Base-by-base conservation (phyloP, 1,140 invertebrate genomes). In the Dufourea novaeangliae region DNA sequence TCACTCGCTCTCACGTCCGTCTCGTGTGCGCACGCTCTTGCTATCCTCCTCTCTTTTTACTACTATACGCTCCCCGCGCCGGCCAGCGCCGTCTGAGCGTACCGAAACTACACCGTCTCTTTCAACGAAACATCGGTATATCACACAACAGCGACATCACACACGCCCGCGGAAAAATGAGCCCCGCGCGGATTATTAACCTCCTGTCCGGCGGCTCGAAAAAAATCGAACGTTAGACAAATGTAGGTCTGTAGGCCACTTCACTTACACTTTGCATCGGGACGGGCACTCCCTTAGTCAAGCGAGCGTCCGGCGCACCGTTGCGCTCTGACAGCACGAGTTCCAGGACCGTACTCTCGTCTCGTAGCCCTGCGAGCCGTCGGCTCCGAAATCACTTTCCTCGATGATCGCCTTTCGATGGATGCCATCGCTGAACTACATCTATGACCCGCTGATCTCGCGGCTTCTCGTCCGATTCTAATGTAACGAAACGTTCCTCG, bases 231-330 rank as follows among this genome's bases (percentile, higher is more conserved):
- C 93, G 93, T 92, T 92, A 90, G 90, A 91, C 89, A 94, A 94
- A 94, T 94, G 93, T 94, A 94, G 94, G 94, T 95, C 94, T 94
- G 92, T 94, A 94, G 94, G 94, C 94, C 94, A 94, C 94, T 94
- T 93, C 93, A 94, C 94, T 94, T 94, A 94, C 94, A 94, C 94
- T 94, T 94, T 94, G 92, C 93, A 94, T 93, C 85, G 87, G 85
- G 87, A 89, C 88, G 84, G 89, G 84, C 90, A 90, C 90, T 91
- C 89, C 88, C 89, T 89, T 87, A 92, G 91, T 92, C 91, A 92
- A 92, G 89, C 91, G 91, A 91, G 91, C 88, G 88, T 90, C 88
- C 87, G 88, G 59, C 75, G 72, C 80, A 80, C 80, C 81, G 79
- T 83, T 84, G 77, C 87, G 71, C 67, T 76, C 82, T 86, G 78